A percentile compares a stretch with the other conserved stretches of the same genome.
phyloP scores from a whole-genome alignment of 1,140 invertebrate genomes.

The Drosophila yakuba region DNA sequence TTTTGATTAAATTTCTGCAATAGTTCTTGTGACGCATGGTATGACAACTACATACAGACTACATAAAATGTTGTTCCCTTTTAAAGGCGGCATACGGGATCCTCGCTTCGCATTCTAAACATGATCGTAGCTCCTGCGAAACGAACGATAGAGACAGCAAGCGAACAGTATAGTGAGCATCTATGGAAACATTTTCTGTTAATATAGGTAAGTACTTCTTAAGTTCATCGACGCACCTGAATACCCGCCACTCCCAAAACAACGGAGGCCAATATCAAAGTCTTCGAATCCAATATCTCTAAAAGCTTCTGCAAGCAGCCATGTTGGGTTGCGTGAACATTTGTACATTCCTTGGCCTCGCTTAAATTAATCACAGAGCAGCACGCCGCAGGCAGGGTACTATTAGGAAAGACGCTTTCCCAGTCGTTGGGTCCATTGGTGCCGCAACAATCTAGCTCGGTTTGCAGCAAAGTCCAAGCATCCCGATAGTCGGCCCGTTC shows the following conservation, averaged over 20 bases:
- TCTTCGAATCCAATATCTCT: constrained; percentile 88
- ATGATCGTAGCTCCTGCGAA: constrained; percentile 95
- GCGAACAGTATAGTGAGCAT: constrained; percentile 94
- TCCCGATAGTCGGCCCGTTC: constrained; percentile 87
- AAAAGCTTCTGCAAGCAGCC: constrained; percentile 90
- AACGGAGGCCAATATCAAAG: constrained; percentile 90
- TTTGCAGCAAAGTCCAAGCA: constrained; percentile 92
- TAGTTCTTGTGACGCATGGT: constrained; percentile 38
- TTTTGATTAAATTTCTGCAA: constrained; percentile 22
- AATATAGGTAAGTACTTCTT: neutral
- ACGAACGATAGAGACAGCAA: constrained; percentile 94
- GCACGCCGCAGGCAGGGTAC: constrained; percentile 88
- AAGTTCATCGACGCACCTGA: constrained; percentile 86
- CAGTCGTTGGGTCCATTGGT: constrained; percentile 89
- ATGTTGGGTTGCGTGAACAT: constrained; percentile 84
- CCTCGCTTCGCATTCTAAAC: constrained; percentile 88
- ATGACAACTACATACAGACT: constrained; percentile 64
- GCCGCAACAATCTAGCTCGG: constrained; percentile 93
- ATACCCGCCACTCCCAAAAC: constrained; percentile 91
- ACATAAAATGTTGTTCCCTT: constrained; percentile 33
- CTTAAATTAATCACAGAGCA: constrained; percentile 87
- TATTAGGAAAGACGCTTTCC: constrained; percentile 86
- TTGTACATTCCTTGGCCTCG: constrained; percentile 85
- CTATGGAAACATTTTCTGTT: constrained; percentile 85
- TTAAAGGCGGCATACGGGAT: constrained; percentile 71